These are phyloP conservation scores for Paratilapia polleni DNA, from an alignment of 2,113 vertebrate genomes.

Conservation along the genomic window DNA sequence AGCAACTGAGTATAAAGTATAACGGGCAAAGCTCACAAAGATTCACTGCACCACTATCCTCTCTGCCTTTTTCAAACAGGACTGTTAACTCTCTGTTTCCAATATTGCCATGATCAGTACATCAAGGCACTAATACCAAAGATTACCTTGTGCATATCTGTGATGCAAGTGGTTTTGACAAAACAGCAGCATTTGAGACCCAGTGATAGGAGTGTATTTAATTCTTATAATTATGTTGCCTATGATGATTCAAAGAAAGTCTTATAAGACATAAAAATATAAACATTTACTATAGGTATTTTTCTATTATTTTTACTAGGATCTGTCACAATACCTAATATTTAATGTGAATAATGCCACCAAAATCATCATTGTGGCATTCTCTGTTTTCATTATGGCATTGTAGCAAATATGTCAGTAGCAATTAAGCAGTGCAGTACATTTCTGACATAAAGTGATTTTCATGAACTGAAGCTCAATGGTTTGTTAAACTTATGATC, in stretches of 20 bases:
- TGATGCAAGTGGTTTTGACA: background rate
- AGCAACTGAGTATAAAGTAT: background rate
- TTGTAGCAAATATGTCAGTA: constrained; percentile 14
- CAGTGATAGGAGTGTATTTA: background rate
- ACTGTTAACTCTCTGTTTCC: background rate
- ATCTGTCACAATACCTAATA: constrained; percentile 12
- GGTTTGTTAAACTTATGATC: constrained; percentile 9
- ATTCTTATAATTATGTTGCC: background rate
- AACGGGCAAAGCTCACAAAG: background rate
- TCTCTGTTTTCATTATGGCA: background rate
- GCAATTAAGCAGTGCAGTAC: background rate
- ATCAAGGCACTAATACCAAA: background rate
- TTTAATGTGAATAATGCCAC: constrained; percentile 40
- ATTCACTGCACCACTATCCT: background rate
- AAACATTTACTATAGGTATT: constrained; percentile 4
- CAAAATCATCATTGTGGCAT: constrained; percentile 41
- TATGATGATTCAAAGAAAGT: background rate
- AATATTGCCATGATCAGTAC: background rate
- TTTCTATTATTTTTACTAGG: constrained; percentile 5
- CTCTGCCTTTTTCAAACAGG: background rate
- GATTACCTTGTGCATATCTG: background rate
- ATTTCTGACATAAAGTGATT: background rate
- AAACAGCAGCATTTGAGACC: background rate
- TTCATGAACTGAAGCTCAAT: background rate
- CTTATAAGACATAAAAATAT: background rate